phyloP scores from a whole-genome alignment of 2,113 vertebrate species.

The Perca fluviatilis region DNA sequence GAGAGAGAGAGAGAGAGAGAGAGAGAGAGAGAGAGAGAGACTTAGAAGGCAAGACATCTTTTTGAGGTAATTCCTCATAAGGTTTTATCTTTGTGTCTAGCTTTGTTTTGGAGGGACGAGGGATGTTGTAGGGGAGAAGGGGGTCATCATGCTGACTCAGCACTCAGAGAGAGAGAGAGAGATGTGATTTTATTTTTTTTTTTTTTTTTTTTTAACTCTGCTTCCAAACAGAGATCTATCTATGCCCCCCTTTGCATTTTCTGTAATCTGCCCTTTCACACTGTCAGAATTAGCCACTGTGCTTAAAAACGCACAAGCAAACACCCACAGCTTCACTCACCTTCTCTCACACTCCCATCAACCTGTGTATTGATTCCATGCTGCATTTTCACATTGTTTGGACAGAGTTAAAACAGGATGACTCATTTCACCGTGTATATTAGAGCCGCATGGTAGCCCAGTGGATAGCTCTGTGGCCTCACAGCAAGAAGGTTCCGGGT shows the following conservation, averaged over 20 bases:
- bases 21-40: too few relatives aligned
- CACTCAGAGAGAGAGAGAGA: neutral
- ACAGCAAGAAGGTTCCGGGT: too few relatives aligned
- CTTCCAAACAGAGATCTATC: slow-evolving; percentile 9
- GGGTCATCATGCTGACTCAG: slow-evolving; percentile 65
- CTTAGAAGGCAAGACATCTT: slow-evolving; percentile 20
- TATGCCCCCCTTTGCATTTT: neutral
- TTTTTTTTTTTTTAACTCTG: neutral
- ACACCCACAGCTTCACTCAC: slow-evolving; percentile 52
- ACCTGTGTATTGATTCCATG: slow-evolving; percentile 56
- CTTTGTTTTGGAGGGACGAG: slow-evolving; percentile 11
- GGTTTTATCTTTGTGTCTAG: slow-evolving; percentile 21
- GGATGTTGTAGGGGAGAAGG: neutral
- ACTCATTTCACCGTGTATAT: slow-evolving; percentile 49
- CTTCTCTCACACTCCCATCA: slow-evolving; percentile 46
- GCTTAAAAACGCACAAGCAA: slow-evolving; percentile 23
- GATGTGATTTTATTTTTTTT: neutral
- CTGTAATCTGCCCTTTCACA: slow-evolving; percentile 12
- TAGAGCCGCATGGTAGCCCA: too few relatives aligned
- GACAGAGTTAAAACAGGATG: slow-evolving; percentile 54
- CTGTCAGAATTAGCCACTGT: slow-evolving; percentile 14
- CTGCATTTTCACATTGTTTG: slow-evolving; percentile 52
- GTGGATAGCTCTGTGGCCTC: too few relatives aligned
- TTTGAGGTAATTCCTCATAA: slow-evolving; percentile 42
- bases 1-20: too few relatives aligned